Conservation (phyloP, 2,113 vertebrate genomes). For the Montifringilla adamsi region DNA sequence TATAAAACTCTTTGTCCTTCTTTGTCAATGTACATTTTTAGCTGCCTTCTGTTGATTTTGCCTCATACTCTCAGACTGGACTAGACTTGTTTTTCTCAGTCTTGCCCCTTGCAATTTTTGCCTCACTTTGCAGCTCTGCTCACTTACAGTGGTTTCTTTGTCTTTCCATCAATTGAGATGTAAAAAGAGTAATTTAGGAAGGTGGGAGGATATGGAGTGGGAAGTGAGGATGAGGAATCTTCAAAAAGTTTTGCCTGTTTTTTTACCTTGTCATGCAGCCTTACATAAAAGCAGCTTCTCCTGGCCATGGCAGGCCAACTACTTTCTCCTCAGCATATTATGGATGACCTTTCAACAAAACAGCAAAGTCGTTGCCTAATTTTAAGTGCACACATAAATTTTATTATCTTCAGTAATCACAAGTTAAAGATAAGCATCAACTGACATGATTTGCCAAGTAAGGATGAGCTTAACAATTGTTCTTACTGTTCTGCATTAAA, state of each 20-base stretch:
- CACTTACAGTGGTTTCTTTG: slow-evolving; percentile 47
- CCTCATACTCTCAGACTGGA: slow-evolving; percentile 32
- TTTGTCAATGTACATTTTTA: slow-evolving; percentile 10
- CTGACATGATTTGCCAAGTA: neutral
- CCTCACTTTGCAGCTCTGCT: neutral
- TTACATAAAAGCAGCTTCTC: slow-evolving; percentile 18
- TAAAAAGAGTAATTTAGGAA: slow-evolving; percentile 64
- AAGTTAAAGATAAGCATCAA: slow-evolving; percentile 18
- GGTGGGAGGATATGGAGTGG: slow-evolving; percentile 62
- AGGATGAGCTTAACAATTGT: neutral
- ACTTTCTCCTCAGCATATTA: neutral
- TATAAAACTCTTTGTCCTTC: slow-evolving; percentile 16
- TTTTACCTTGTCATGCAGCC: slow-evolving; percentile 42
- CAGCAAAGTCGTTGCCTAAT: neutral
- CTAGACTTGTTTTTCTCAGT: slow-evolving; percentile 38
- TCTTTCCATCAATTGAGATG: slow-evolving; percentile 60
- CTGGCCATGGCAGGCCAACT: neutral
- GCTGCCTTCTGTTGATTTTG: slow-evolving; percentile 54
- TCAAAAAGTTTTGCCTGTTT: slow-evolving; percentile 21
- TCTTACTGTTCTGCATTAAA: neutral
- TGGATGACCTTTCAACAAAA: slow-evolving; percentile 9
- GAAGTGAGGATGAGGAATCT: slow-evolving; percentile 55
- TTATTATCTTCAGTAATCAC: slow-evolving; percentile 7
- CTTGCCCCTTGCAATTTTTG: slow-evolving; percentile 49
- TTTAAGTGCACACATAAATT: neutral